Percentiles rank a stretch among this genome's conserved stretches.
Conservation (phyloP, 2,797 vertebrate species). For the Xenentodon cancila region DNA sequence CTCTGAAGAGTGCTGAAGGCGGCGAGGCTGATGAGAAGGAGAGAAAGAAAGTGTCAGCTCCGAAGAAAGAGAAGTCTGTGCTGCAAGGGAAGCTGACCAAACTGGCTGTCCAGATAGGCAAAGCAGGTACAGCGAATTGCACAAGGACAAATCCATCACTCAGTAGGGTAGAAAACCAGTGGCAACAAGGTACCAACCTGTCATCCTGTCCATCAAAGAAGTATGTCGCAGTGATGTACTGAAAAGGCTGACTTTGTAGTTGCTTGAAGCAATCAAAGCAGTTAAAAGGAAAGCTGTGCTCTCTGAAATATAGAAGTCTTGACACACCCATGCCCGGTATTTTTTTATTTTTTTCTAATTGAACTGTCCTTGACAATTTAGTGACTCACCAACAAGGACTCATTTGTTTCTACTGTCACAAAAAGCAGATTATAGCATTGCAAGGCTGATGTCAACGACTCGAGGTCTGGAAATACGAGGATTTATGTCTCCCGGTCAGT, state of each 20-base stretch:
- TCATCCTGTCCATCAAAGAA: conserved; percentile 48
- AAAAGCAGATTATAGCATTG: conserved; percentile 4
- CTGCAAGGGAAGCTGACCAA: conserved; percentile 99
- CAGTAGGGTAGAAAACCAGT: conserved; percentile 32
- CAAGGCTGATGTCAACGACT: conserved; percentile 11
- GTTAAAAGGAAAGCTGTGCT: conserved; percentile 8
- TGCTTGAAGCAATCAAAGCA: conserved; percentile 28
- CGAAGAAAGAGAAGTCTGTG: conserved; percentile 98
- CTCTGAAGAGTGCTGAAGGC: conserved; percentile 97
- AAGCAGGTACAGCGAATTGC: conserved; percentile 88
- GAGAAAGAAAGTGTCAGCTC: conserved; percentile 91
- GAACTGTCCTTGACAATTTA: conserved; percentile 4
- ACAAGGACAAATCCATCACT: conserved; percentile 36
- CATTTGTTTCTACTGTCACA: conserved; percentile 10
- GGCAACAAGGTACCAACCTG: conserved; percentile 28
- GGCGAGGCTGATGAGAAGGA: conserved; percentile 93
- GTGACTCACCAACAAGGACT: conserved; percentile 20
- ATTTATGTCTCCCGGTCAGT: conserved; percentile 12
- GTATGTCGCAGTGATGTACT: conserved; percentile 12
- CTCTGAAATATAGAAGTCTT: conserved; percentile 15
- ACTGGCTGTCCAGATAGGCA: conserved; percentile 98
- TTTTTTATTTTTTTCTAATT: conserved; percentile 17
- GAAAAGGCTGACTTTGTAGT: conserved; percentile 7
- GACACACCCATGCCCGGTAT: background rate
- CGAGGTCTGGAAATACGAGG: conserved; percentile 8